Evolutionary conservation across 2,113 vertebrate genomes (phyloP).

Genomic region (Drymodes brunneopygia): DNA sequence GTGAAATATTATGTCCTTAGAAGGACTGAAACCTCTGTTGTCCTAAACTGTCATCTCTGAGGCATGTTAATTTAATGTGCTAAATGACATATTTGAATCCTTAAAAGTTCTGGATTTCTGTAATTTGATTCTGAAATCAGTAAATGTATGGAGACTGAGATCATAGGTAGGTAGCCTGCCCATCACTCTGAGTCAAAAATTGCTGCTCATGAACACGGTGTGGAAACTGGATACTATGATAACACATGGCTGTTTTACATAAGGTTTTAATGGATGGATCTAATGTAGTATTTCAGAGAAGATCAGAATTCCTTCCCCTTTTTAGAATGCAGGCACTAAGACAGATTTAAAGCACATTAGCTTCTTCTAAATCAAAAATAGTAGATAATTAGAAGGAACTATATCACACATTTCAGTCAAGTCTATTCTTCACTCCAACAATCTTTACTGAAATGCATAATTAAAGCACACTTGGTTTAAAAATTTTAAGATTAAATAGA

Average conservation of each 20-base stretch:
- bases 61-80: background rate
- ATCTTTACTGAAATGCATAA: background rate
- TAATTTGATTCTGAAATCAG: background rate
- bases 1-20: background rate
- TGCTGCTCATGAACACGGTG: background rate
- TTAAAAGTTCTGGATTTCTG: background rate
- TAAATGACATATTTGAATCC: background rate
- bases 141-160: background rate
- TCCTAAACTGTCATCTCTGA: background rate
- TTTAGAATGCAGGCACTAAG: background rate
- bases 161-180: background rate
- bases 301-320: background rate
- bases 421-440: background rate
- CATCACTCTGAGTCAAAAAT: background rate
- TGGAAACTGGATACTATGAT: background rate
- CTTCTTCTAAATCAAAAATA: background rate
- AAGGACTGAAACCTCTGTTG: background rate
- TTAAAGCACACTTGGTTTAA: background rate
- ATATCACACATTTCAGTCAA: background rate
- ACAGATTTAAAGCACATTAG: background rate
- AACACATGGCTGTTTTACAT: background rate
- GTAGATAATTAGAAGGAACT: background rate
- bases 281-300: background rate
- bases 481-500: background rate
- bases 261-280: background rate